Evolutionary conservation across 23 tunicate genomes (phyloP).

Genomic region (Trididemnum miniatum): DNA sequence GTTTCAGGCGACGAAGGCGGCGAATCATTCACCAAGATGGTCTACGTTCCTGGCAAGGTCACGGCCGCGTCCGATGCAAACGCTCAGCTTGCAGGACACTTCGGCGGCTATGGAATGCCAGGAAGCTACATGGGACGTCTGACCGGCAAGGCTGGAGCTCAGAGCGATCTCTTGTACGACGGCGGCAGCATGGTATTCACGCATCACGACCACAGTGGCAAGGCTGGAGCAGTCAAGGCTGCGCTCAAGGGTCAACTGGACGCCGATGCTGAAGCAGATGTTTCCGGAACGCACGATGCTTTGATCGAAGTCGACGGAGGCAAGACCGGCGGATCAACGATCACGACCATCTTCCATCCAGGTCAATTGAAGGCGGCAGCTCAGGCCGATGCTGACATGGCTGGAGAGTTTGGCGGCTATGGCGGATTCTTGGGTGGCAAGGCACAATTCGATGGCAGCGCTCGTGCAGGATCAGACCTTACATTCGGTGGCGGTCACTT

Average conservation of each 20-base stretch:
- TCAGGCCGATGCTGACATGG: neutral
- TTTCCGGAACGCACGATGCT: constrained; percentile 3
- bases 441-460: neutral
- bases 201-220: constrained; percentile 5
- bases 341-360: constrained; percentile 2
- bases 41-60: constrained; percentile 13
- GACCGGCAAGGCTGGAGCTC: neutral
- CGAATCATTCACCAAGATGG: neutral
- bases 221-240: constrained; percentile 4
- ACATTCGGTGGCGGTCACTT: neutral
- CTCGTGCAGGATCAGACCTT: neutral
- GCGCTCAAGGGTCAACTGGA: constrained; percentile 7
- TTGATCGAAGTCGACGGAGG: constrained; percentile 10
- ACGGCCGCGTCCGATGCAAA: constrained; percentile 2
- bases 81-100: neutral
- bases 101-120: constrained; percentile 7
- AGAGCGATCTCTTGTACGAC: constrained; percentile 12
- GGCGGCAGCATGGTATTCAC: neutral
- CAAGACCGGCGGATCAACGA: constrained; percentile 7
- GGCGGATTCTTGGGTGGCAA: constrained; percentile 7
- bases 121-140: constrained; percentile 2
- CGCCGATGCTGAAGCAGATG: neutral
- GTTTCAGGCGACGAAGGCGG: neutral
- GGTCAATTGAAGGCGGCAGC: constrained; percentile 4
- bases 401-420: neutral